Evolutionary conservation across 2,113 vertebrate genomes (phyloP).

Genomic region (Psilopsiagon aurifrons): DNA sequence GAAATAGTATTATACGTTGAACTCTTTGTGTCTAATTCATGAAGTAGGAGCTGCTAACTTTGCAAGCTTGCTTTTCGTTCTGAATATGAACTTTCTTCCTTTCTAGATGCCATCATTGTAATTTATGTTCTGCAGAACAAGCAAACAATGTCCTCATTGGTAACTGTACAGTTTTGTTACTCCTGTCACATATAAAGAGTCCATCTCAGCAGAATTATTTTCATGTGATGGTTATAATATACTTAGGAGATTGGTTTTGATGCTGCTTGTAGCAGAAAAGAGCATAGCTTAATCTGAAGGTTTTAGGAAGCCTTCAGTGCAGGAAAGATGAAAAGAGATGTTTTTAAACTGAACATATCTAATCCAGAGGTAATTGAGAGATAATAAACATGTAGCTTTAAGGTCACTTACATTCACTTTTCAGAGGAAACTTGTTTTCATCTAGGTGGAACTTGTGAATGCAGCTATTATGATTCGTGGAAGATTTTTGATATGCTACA

Average conservation of each 20-base stretch:
- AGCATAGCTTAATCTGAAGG: not conserved
- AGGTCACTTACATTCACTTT: not conserved
- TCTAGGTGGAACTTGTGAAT: not conserved
- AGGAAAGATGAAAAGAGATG: accelerated
- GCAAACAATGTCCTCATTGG: not conserved
- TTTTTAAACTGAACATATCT: not conserved
- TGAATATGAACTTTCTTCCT: not conserved
- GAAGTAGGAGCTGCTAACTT: not conserved
- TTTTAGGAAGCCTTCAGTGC: not conserved
- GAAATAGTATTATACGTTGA: not conserved
- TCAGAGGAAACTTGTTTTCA: not conserved
- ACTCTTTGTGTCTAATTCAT: not conserved
- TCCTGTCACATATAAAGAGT: not conserved
- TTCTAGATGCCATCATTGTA: not conserved
- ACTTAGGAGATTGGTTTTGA: not conserved
- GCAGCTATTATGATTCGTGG: not conserved
- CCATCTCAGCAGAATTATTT: not conserved
- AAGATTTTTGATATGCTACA: not conserved
- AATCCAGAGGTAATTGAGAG: not conserved
- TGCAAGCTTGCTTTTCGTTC: not conserved
- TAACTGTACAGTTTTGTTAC: not conserved
- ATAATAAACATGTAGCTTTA: not conserved
- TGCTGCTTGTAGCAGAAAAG: not conserved
- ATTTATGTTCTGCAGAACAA: not conserved
- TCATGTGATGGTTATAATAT: not conserved